These are phyloP conservation scores for Pogonus chalceus DNA, from an alignment of 1,140 invertebrate genomes.

Conservation along the genomic window DNA sequence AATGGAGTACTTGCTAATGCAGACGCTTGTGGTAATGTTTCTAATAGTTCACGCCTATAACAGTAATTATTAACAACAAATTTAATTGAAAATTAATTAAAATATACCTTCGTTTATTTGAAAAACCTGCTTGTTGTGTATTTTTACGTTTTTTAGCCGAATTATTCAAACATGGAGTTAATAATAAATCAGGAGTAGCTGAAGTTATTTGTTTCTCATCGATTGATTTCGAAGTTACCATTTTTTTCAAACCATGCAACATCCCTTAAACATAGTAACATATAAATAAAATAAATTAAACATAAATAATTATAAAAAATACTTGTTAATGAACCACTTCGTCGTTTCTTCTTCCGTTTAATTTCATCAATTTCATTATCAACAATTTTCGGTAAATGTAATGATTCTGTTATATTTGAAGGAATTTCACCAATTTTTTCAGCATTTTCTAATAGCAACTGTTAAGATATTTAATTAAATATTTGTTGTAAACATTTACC, in stretches of 20 bases:
- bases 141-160: slow-evolving; percentile 54
- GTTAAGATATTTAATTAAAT: slow-evolving; percentile 29
- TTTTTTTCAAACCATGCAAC: slow-evolving; percentile 65
- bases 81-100: not conserved
- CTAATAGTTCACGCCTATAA: slow-evolving; percentile 23
- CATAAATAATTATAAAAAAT: slow-evolving; percentile 22
- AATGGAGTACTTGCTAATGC: slow-evolving; percentile 26
- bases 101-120: slow-evolving; percentile 46
- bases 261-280: slow-evolving; percentile 45
- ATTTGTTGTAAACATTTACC: not conserved
- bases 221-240: slow-evolving; percentile 49
- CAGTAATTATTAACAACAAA: not conserved
- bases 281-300: slow-evolving; percentile 11
- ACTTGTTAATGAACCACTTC: slow-evolving; percentile 76
- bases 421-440: slow-evolving; percentile 61
- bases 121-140: slow-evolving; percentile 30
- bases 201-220: slow-evolving; percentile 38
- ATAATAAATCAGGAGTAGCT: slow-evolving; percentile 30
- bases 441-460: slow-evolving; percentile 69
- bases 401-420: slow-evolving; percentile 39
- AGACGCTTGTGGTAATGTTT: slow-evolving; percentile 24
- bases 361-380: slow-evolving; percentile 29
- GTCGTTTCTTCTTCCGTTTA: slow-evolving; percentile 59
- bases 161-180: slow-evolving; percentile 39
- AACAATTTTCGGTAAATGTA: slow-evolving; percentile 38